phyloP scores from a whole-genome alignment of 2,797 vertebrate species.

The Nyctibius grandis region DNA sequence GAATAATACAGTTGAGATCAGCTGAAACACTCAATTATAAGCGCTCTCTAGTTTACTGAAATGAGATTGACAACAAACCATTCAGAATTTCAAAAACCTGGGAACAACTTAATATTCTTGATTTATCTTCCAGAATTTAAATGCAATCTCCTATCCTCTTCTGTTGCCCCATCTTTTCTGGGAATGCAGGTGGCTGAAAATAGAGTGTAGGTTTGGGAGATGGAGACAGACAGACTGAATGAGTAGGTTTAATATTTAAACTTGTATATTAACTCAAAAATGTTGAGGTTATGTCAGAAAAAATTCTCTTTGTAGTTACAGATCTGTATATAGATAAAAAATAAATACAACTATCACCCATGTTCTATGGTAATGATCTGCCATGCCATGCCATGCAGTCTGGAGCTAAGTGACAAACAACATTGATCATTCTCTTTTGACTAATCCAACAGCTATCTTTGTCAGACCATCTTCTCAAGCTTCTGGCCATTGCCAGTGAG shows the following conservation, averaged over 20 bases:
- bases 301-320: neutral
- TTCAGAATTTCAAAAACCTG: neutral
- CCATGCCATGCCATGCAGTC: rapidly evolving
- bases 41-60: neutral
- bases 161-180: neutral
- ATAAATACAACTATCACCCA: neutral
- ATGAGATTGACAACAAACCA: neutral
- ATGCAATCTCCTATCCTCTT: neutral
- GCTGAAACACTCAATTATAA: neutral
- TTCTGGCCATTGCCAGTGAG: neutral
- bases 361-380: neutral
- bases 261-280: neutral
- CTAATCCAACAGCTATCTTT: neutral
- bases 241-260: neutral
- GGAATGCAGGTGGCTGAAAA: neutral
- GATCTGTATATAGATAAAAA: neutral
- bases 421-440: neutral
- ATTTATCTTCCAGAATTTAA: neutral
- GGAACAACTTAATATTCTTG: neutral
- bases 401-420: neutral
- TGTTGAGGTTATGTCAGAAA: neutral
- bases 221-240: neutral
- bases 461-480: neutral
- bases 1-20: neutral
- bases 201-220: neutral